These are phyloP conservation scores for Turnix velox DNA, from an alignment of 2,113 vertebrate species.

Conservation along the genomic window DNA sequence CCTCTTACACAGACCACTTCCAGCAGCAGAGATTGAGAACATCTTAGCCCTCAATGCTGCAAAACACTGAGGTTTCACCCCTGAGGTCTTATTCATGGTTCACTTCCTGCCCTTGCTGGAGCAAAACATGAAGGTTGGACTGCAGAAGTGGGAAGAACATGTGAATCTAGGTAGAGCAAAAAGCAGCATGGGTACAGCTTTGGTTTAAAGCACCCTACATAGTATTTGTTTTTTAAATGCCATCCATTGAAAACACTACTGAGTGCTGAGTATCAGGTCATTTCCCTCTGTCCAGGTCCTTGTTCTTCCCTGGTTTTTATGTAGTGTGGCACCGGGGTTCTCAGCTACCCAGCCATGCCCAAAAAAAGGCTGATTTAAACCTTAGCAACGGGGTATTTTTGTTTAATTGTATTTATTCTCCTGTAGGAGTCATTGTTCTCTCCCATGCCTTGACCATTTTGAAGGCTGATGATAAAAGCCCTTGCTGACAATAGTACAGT, in stretches of 20 bases:
- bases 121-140: background rate
- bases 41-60: background rate
- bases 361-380: background rate
- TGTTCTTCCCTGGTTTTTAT: background rate
- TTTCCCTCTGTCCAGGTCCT: background rate
- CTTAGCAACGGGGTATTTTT: slow-evolving; percentile 27
- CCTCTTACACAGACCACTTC: accelerated
- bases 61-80: background rate
- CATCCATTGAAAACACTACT: background rate
- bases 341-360: background rate
- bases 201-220: background rate
- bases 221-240: background rate
- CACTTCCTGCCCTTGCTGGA: background rate
- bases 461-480: slow-evolving; percentile 19
- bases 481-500: background rate
- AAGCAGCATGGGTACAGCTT: background rate
- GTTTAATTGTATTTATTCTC: background rate
- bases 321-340: background rate
- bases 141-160: background rate
- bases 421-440: slow-evolving; percentile 25
- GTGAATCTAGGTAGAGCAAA: background rate
- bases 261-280: background rate
- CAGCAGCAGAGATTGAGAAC: background rate
- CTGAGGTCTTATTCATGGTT: background rate
- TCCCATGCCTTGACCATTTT: background rate